A percentile compares a stretch with the other conserved stretches of the same genome.
These are phyloP conservation scores for Sceloporus undulatus DNA, from an alignment of 2,113 vertebrate species.

Conservation along the genomic window DNA sequence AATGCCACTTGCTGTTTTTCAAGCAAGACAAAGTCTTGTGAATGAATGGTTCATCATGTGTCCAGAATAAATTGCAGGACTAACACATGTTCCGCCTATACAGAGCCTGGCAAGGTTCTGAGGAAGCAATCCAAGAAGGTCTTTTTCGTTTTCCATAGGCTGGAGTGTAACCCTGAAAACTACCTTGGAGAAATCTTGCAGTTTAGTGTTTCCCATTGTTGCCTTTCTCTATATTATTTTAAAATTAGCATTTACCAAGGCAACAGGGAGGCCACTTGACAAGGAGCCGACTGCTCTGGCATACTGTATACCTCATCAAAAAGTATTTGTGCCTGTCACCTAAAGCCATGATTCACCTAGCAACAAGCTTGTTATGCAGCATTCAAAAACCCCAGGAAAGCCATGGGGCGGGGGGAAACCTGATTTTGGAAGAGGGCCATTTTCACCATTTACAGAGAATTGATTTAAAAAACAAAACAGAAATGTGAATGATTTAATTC, in stretches of 20 bases:
- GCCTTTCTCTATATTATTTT: neutral
- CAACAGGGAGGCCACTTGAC: neutral
- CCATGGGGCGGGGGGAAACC: neutral
- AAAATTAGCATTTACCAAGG: slow-evolving; percentile 21
- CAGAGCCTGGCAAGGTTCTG: neutral
- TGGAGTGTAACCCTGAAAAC: accelerated
- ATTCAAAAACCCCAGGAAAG: neutral
- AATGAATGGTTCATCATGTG: too few species aligned
- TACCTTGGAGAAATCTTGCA: accelerated
- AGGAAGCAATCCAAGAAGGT: neutral
- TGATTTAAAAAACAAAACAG: neutral
- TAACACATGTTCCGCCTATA: neutral
- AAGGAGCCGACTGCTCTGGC: accelerated
- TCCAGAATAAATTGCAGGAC: neutral
- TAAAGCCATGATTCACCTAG: neutral
- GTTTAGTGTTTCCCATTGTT: neutral
- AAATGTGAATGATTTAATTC: neutral
- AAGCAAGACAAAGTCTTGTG: neutral
- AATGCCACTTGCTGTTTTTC: neutral
- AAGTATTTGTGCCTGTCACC: neutral
- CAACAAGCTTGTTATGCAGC: neutral
- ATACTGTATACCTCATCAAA: neutral
- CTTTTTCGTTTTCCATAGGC: neutral
- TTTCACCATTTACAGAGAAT: neutral
- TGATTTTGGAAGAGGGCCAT: neutral